Evolutionary conservation across 2,113 vertebrate genomes (phyloP).

Genomic region (Alaudala cheleensis): DNA sequence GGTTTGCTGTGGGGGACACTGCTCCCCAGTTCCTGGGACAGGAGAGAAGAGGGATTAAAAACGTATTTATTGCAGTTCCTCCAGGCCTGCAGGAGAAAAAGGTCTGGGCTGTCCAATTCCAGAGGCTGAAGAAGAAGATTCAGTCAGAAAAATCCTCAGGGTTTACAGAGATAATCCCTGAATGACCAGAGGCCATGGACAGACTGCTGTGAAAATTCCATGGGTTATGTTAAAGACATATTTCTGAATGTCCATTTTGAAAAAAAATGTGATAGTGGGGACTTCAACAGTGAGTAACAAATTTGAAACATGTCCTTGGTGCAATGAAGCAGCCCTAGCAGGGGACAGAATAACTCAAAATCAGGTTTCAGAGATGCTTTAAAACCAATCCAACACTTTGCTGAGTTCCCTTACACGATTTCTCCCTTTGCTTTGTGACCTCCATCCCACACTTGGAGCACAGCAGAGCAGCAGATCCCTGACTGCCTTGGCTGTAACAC

Average conservation of each 20-base stretch:
- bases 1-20: not conserved
- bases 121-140: not conserved
- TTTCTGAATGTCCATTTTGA: not conserved
- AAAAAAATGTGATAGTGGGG: not conserved
- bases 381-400: not conserved
- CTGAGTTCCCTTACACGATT: fast-evolving
- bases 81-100: not conserved
- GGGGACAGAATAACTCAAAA: not conserved
- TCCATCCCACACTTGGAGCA: not conserved
- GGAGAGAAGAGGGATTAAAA: not conserved
- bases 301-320: not conserved
- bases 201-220: not conserved
- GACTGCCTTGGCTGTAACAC: not conserved
- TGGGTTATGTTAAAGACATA: fast-evolving
- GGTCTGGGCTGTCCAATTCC: not conserved
- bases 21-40: not conserved
- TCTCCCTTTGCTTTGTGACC: not conserved
- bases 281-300: not conserved
- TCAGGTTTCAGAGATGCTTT: not conserved
- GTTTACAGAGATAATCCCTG: not conserved
- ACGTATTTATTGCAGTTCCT: not conserved
- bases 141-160: not conserved
- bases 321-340: not conserved
- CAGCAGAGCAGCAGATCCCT: not conserved
- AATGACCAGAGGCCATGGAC: not conserved